phyloP scores from a whole-genome alignment of 1,140 invertebrate species.

The Drosophila persimilis region DNA sequence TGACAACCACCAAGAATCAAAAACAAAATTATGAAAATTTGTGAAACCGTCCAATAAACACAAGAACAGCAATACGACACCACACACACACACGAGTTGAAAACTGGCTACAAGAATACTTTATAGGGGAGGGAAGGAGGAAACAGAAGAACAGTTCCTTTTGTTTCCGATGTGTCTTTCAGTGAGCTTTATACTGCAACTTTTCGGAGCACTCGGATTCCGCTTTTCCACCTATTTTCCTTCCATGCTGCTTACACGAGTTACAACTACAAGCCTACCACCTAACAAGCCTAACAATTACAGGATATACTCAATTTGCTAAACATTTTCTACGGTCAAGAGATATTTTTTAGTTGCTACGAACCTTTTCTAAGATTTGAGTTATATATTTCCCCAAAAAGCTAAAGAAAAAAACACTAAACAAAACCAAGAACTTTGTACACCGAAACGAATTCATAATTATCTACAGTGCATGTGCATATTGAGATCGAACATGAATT shows the following conservation, averaged over 20 bases:
- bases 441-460: constrained; percentile 81
- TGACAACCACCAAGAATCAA: constrained; percentile 73
- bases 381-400: constrained; percentile 48
- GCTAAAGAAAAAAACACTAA: constrained; percentile 60
- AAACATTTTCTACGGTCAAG: constrained; percentile 20
- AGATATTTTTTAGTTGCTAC: constrained; percentile 54
- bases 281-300: constrained; percentile 29
- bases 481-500: constrained; percentile 52
- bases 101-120: constrained; percentile 70
- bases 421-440: constrained; percentile 82
- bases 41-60: constrained; percentile 78
- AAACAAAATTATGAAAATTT: constrained; percentile 75
- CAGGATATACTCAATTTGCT: constrained; percentile 43
- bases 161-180: constrained; percentile 42
- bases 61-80: constrained; percentile 58
- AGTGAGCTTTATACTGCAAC: constrained; percentile 54
- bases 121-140: constrained; percentile 16
- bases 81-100: constrained; percentile 73
- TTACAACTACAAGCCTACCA: constrained; percentile 23
- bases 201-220: constrained; percentile 26
- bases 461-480: constrained; percentile 70
- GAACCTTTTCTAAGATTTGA: constrained; percentile 47
- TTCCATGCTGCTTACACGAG: constrained; percentile 64
- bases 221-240: constrained; percentile 39
- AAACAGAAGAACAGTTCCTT: background rate